Conservation (phyloP, 2,888 invertebrate species). For the Machimus atricapillus region DNA sequence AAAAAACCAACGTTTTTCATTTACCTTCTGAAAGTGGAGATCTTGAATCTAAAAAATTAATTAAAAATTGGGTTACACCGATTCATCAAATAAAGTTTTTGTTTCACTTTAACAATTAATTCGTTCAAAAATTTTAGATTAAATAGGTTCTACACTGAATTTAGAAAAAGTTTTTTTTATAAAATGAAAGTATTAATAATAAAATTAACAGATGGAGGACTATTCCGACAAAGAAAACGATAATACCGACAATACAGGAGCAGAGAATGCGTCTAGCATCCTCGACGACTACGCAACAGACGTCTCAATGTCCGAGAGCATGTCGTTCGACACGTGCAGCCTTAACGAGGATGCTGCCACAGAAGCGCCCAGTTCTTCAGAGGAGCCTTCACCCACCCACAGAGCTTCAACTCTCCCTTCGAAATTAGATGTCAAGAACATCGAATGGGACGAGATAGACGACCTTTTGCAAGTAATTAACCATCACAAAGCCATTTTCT, state of each 20-base stretch:
- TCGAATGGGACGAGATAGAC: conserved; percentile 76
- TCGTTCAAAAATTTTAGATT: no score
- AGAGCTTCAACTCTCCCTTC: conserved; percentile 68
- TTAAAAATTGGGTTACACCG: no score
- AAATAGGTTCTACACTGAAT: no score
- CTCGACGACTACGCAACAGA: conserved; percentile 60
- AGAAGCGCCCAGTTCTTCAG: conserved; percentile 50
- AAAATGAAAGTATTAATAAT: no score
- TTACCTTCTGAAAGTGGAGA: no score
- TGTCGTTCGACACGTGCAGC: conserved; percentile 61
- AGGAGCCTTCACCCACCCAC: conserved; percentile 51
- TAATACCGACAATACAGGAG: conserved; percentile 56
- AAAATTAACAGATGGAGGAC: conserved; percentile 51
- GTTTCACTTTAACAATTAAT: no score
- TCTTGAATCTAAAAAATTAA: no score
- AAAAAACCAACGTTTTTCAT: no score
- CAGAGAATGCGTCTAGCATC: conserved; percentile 57
- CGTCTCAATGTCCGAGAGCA: conserved; percentile 60
- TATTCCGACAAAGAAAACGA: conserved; percentile 61
- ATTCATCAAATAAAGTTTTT: no score
- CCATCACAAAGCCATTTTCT: neutral
- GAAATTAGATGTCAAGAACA: conserved; percentile 70
- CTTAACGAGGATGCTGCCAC: conserved; percentile 55
- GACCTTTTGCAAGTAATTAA: conserved; percentile 67
- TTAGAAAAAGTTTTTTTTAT: no score